Base-by-base conservation (phyloP, 2,888 invertebrate genomes). In the Lissonota sp. region DNA sequence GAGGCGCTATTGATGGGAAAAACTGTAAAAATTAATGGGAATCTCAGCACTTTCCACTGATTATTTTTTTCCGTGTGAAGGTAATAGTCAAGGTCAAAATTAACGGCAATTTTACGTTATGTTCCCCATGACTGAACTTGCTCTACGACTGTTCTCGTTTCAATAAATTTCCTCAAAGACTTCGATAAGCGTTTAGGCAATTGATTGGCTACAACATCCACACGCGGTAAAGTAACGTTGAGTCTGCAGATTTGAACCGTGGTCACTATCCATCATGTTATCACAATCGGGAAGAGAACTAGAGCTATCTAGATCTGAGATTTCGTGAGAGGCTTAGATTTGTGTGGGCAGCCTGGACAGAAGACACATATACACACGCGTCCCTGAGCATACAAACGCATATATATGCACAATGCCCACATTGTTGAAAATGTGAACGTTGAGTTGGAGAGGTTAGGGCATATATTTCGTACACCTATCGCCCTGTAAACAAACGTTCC, bases 401-500 rank as follows among this genome's bases (percentile, higher is more conserved):
- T 26, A 3, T 26, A 3, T 3, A 26, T 26, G 26, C 3, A 26
- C 26, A 26, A 64, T 39, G 37, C 44, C 16, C 12, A 37, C 10
- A 14, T 62, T 40, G 67, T 55, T 40, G 53, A 37, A 40, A 57
- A 62, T 4, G 42, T 46, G 37, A 8, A 51, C 40, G 51, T n/a
- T 44, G 14, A 16, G 70, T n/a, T 37, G 74, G 14, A 58, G 42
- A 53, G 60, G 14, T 80, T 14, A 44, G 67, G 67, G 71, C 64
- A 26, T 77, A 66, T 66, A 58, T 58, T 26, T 69, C 64, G 58
- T 80, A 58, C 44, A 70, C 46, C 70, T 75, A 75, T 81, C 81
- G 78, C 55, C 62, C 57, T 8, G 74, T 62, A 81, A 81, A 81
- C 81, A 78, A 81, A 78, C 74, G 78, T 67, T 78, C 66, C 82